phyloP scores from a whole-genome alignment of 2,797 vertebrate genomes.

The Syncerus caffer region DNA sequence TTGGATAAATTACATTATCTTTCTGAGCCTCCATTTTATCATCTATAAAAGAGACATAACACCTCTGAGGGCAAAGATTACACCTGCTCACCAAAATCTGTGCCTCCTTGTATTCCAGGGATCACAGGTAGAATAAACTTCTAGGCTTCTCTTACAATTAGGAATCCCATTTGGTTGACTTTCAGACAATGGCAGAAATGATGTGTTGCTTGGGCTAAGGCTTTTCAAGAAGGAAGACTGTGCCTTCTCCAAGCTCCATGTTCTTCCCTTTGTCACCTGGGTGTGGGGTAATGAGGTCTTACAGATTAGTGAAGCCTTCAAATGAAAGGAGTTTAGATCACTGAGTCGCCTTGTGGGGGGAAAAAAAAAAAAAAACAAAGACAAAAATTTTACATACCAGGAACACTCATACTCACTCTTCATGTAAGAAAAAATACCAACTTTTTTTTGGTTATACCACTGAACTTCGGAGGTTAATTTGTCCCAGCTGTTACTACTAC shows the following conservation, averaged over 20 bases:
- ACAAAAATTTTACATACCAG: not conserved
- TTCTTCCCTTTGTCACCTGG: not conserved
- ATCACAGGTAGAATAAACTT: too few relatives aligned
- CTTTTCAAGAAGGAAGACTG: not conserved
- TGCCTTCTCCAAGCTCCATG: rapidly evolving
- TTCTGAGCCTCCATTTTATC: not conserved
- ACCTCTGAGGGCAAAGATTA: not conserved
- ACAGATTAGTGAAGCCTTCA: not conserved
- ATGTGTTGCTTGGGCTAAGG: rapidly evolving
- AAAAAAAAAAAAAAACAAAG: not conserved
- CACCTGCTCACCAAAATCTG: not conserved
- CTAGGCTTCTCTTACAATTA: not conserved
- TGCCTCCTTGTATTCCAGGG: not conserved
- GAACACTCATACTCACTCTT: not conserved
- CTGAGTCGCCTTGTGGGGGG: too few relatives aligned
- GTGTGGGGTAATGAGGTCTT: not conserved
- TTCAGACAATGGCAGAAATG: not conserved
- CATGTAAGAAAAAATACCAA: not conserved
- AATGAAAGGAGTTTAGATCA: not conserved
- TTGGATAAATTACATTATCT: not conserved
- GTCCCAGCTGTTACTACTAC: not conserved
- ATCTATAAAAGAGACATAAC: not conserved
- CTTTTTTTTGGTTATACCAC: not conserved
- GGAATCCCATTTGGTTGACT: not conserved
- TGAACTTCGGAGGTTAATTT: not conserved